These are phyloP conservation scores for Brachyistius frenatus DNA, from an alignment of 2,113 vertebrate genomes.

Conservation along the genomic window DNA sequence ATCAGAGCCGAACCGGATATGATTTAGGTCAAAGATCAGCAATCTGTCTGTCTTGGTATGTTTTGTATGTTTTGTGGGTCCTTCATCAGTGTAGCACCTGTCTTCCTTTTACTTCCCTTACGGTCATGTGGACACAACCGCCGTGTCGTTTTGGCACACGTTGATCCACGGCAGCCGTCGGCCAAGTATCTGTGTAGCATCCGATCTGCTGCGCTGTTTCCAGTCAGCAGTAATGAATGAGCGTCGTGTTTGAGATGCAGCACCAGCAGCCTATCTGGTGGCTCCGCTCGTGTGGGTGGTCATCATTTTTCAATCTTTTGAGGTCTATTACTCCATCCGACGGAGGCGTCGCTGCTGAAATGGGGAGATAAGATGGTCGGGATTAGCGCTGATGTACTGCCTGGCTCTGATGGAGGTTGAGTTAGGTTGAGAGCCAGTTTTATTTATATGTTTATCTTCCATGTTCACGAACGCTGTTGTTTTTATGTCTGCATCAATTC, in stretches of 20 bases:
- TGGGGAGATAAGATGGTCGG: constrained; percentile 40
- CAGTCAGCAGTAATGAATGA: constrained; percentile 32
- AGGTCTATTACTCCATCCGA: constrained; percentile 39
- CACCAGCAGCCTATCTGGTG: constrained; percentile 14
- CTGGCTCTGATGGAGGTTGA: neutral
- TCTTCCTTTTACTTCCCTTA: neutral
- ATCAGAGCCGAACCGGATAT: neutral
- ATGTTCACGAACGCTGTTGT: too few relatives aligned
- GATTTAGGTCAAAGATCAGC: constrained; percentile 10
- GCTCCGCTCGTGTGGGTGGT: constrained; percentile 9
- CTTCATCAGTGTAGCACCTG: neutral
- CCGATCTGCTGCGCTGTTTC: constrained; percentile 6
- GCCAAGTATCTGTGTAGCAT: neutral
- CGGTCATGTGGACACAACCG: neutral
- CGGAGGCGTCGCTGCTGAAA: constrained; percentile 51
- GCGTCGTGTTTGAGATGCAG: constrained; percentile 24
- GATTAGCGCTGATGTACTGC: constrained; percentile 20
- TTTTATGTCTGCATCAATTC: too few relatives aligned
- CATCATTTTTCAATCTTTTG: constrained; percentile 55
- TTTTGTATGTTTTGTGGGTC: neutral
- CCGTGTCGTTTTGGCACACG: neutral
- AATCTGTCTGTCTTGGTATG: too few relatives aligned
- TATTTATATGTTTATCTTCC: too few relatives aligned
- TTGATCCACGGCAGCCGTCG: neutral
- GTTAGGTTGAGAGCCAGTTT: neutral